A percentile compares a stretch with the other conserved stretches of the same genome.
Evolutionary conservation across 2,888 invertebrate genomes (phyloP).

Genomic region (Lasioglossum lativentre): DNA sequence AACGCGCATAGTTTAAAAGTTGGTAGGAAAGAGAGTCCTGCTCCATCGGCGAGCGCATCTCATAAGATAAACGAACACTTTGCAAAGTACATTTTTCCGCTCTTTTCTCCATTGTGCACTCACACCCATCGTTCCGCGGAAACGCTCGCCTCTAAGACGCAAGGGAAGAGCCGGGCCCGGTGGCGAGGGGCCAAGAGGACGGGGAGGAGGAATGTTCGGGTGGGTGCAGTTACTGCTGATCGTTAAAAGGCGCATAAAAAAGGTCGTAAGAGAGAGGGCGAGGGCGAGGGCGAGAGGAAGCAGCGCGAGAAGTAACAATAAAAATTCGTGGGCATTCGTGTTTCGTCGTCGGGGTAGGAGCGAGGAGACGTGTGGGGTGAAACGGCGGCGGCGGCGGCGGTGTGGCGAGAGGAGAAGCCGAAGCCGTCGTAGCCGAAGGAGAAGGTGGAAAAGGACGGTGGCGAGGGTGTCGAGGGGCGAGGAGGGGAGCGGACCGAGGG

Average conservation of each 20-base stretch:
- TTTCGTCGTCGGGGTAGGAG: slow-evolving; percentile 78
- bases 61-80: slow-evolving; percentile 31
- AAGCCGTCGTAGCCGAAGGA: slow-evolving; percentile 63
- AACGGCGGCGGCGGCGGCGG: slow-evolving; percentile 38
- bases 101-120: slow-evolving; percentile 36
- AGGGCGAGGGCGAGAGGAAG: slow-evolving; percentile 63
- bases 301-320: slow-evolving; percentile 83
- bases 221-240: slow-evolving; percentile 74
- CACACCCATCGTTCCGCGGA: slow-evolving; percentile 46
- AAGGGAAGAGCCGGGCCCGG: slow-evolving; percentile 15
- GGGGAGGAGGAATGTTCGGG: slow-evolving; percentile 48
- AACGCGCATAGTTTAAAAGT: neutral
- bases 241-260: slow-evolving; percentile 76
- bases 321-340: slow-evolving; percentile 84
- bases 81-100: slow-evolving; percentile 27
- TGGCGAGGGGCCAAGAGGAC: slow-evolving; percentile 20
- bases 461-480: slow-evolving; percentile 37
- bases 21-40: neutral
- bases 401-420: slow-evolving; percentile 49
- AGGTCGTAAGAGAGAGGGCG: slow-evolving; percentile 53
- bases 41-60: slow-evolving; percentile 5
- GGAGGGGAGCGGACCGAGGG: slow-evolving; percentile 39
- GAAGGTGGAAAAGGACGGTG: slow-evolving; percentile 37
- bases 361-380: slow-evolving; percentile 53
- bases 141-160: slow-evolving; percentile 54